These are phyloP conservation scores for Nebria salina DNA, from an alignment of 2,888 invertebrate genomes.

Conservation along the genomic window DNA sequence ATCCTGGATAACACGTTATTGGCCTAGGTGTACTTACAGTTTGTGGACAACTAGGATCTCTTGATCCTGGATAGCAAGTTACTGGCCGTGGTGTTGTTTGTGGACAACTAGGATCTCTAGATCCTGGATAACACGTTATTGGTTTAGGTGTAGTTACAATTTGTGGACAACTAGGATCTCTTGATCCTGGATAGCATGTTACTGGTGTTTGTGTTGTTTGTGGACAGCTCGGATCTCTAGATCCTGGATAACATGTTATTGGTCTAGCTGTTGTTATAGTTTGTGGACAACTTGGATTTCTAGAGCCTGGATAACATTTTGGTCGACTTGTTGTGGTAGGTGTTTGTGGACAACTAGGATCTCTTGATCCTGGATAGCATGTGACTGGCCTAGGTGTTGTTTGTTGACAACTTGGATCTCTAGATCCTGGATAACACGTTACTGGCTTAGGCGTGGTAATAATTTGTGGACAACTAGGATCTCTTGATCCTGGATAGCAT, in stretches of 20 bases:
- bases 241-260: constrained; percentile 56
- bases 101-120: constrained; percentile 60
- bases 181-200: constrained; percentile 58
- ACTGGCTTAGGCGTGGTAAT: no score
- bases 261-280: constrained; percentile 48
- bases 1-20: constrained; percentile 56
- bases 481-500: constrained; percentile 54
- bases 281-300: constrained; percentile 55
- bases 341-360: constrained; percentile 55
- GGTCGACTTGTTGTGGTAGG: constrained; percentile 50
- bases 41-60: constrained; percentile 56
- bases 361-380: constrained; percentile 57
- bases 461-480: constrained; percentile 52
- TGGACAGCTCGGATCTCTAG: constrained; percentile 58
- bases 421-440: constrained; percentile 60
- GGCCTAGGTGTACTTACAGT: constrained; percentile 52
- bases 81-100: constrained; percentile 41
- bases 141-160: constrained; percentile 51
- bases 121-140: constrained; percentile 56
- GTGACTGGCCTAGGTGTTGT: constrained; percentile 36
- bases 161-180: constrained; percentile 57
- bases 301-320: constrained; percentile 58
- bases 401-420: constrained; percentile 56
- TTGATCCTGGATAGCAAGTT: constrained; percentile 49
- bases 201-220: constrained; percentile 50